Evolutionary conservation across 1,140 invertebrate genomes (phyloP), one percentile per base, ranked within the genome.

Genomic region (Zaprionus taronus): DNA sequence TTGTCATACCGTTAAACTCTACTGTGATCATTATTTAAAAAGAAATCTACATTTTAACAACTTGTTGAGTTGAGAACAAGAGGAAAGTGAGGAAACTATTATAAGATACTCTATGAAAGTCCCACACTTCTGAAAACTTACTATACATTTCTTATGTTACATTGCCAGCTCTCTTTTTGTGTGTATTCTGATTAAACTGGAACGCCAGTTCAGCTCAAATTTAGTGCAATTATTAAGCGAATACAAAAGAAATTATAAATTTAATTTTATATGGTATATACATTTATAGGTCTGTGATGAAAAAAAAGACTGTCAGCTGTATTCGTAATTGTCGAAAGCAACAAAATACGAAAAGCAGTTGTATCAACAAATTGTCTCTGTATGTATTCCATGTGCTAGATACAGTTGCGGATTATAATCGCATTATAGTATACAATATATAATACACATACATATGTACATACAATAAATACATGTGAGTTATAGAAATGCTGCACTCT

Each of bases 341-440:
- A 53, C 49, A 55, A 26, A 28, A 38, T n/a, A 53, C 24, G 24
- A 51, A 56, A 55, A 67, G 41, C 72, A 74, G 64, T 68, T 74
- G 72, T 70, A 34, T 70, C 72, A 73, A 73, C 65, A 73, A 34
- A 56, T 20, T 55, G 63, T 51, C 11, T 60, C 20, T 60, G 20
- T 22, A 7, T 38, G 34, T 41, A 22, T 24, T 12, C 2, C 36
- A 12, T 61, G 71, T 69, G 51, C 72, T 70, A 74, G 72, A 57
- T 63, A 69, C 47, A 63, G 57, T 53, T 65, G 55, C 55, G 28
- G 53, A 58, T 58, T 67, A 58, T 58, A 58, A 58, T 49, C 55
- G 20, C 26, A 47, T 12, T 57, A 44, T 61, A 70, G 14, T 31
- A 41, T 58, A 22, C 47, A 34, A 9, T 11, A 9, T 11, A 24